Base-by-base conservation (phyloP, 2,113 vertebrate species). In the Pogonocichla stellata region DNA sequence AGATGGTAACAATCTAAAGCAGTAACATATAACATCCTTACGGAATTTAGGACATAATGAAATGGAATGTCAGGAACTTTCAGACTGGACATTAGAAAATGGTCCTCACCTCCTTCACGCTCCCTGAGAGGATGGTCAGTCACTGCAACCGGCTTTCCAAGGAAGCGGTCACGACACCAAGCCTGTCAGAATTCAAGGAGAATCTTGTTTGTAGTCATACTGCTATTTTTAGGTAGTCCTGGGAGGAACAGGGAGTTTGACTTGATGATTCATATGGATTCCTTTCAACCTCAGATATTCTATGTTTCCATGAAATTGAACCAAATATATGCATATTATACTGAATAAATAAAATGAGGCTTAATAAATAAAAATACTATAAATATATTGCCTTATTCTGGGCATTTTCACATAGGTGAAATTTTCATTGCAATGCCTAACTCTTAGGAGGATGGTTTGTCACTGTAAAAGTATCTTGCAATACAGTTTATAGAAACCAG, bases 161-260 rank as follows among this genome's bases (percentile, higher is more conserved):
- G 12, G 11, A 29, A 29, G 4, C 8, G 15, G 5, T 48, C 6
- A 43, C 0, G 1, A 25, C 29, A 71, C 17, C 14, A 87, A 75
- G 3, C 0, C 19, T 86, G 12, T 29, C 34, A 81, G 54, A 81
- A 31, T 61, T 60, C 19, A 78, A 54, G 38, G 11, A 75, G 2
- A 2, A 9, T 64, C 14, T 64, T 36, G 0, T 1, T 54, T 10
- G 19, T 19, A 51, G 23, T 28, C 29, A 38, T 42, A 56, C 8
- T 6, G 10, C 25, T 48, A 29, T 9, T 64, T 88, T 80, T 45
- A 81, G 11, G 16, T 34, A 42, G 25, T 62, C 8, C 20, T 67
- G 9, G 1, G 2, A 80, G 17, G 9, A 77, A 6, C 17, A 71
- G 4, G 6, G 12, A 67, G 5, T 31, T 77, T n/a, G 18, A 29